Evolutionary conservation across 1,140 invertebrate genomes (phyloP), one percentile per base, ranked within the genome.

Genomic region (Drosophila pseudoananassae): DNA sequence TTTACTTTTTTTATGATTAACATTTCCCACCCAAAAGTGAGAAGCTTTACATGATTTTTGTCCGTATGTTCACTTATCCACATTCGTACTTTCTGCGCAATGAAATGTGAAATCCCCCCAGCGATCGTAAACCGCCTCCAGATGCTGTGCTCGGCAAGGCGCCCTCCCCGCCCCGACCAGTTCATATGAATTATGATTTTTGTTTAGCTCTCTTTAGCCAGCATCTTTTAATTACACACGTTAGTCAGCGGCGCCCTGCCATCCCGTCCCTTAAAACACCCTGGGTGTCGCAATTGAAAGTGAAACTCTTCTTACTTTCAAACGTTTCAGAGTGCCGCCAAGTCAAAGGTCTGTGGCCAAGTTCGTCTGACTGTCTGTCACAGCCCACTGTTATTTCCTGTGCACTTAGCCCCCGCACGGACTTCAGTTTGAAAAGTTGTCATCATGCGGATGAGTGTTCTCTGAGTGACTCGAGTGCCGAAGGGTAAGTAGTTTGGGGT

Each of bases 1-100:
- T 87, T 87, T 87, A 87, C 83, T 87, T 87, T 36, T 43, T 84
- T 87, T 76, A 65, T 78, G 83, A 83, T 87, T 83, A 83, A 87
- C 83, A 88, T 82, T 87, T 87, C 83, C 83, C 83, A 87, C 83
- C 83, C 83, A 83, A 87, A 88, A 79, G 57, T 68, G 82, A 87
- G 78, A 82, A 85, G 82, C 74, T 70, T 66, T 75, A 87, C 82
- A 85, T 87, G 82, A 78, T 64, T 64, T 71, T 76, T 70, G 60
- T 49, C 27, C 38, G 58, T 17, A 14, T 53, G 29, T 53, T 61
- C 33, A 23, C 68, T 60, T 46, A 54, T 60, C 54, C 61, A 85
- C 68, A 87, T 78, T 74, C 79, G 70, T 88, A 82, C 68, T 64
- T 65, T 73, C 64, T 56, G 64, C 40, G 65, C 77, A 79, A 88